Percentiles rank a stretch among this genome's conserved stretches.
Evolutionary conservation across 2,113 vertebrate species (phyloP).

Genomic region (Dipodomys merriami): DNA sequence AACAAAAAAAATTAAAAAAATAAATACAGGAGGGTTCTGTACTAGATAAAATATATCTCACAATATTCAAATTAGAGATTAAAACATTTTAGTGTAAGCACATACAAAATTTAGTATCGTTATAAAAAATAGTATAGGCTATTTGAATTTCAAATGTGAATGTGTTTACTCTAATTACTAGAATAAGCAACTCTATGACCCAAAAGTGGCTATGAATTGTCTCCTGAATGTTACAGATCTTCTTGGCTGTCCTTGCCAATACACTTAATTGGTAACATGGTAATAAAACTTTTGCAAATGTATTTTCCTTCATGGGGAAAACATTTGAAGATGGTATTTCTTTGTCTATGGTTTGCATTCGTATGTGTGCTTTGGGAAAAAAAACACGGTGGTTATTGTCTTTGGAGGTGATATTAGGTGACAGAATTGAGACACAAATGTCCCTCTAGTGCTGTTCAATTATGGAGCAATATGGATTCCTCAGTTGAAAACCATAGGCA

Average conservation of each 20-base stretch:
- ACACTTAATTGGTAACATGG: not conserved
- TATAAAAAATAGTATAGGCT: not conserved
- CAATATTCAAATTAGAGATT: not conserved
- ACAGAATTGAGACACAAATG: no score
- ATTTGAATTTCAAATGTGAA: slow-evolving; percentile 12
- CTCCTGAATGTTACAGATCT: not conserved
- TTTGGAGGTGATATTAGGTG: no score
- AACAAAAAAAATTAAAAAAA: no score
- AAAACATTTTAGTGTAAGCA: not conserved
- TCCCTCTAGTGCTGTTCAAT: no score
- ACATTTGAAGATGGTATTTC: no score
- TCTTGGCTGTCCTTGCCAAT: not conserved
- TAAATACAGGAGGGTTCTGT: no score
- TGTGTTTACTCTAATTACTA: not conserved
- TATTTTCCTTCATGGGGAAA: not conserved
- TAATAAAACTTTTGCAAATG: not conserved
- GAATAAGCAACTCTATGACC: not conserved
- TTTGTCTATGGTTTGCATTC: no score
- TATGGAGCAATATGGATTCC: no score
- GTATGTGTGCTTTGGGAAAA: no score
- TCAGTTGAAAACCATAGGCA: no score
- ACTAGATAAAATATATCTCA: not conserved
- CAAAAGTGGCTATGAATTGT: not conserved
- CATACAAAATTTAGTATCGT: not conserved
- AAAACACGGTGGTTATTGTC: no score